Base-by-base conservation (phyloP, 2,888 invertebrate species). In the Onchidella celtica region DNA sequence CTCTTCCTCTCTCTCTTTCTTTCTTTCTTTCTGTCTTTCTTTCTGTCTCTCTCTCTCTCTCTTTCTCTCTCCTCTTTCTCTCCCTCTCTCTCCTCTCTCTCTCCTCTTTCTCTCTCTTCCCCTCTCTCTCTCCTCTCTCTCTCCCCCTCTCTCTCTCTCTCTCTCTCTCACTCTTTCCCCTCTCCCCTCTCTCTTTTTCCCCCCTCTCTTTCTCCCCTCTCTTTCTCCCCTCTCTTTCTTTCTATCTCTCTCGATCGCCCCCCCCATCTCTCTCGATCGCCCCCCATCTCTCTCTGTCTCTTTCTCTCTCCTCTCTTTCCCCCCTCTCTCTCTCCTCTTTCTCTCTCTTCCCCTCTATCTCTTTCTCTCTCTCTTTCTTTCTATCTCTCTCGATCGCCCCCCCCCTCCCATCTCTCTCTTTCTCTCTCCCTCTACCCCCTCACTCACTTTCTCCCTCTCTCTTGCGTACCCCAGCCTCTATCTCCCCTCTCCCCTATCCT, bases 171-270 rank as follows among this genome's bases (percentile, higher is more conserved):
- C n/a, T 27, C 65, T n/a, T 17, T 47, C 27, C 75, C 24, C 29
- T 36, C 38, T 32, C 38, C n/a, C 38, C 40, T 3, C 29, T 27
- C n/a, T 63, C 68, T 24, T 68, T 32, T 34, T 32, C 47, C 11
- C 34, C 27, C 40, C 55, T 47, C 65, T 76, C 47, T 11, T 29
- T 65, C 34, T 47, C 40, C 32, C 68, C 36, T 57, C 34, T 66
- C 68, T 68, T n/a, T 68, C 34, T 68, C 34, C 68, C 68, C 40
- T 21, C 24, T 75, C 38, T 34, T 9, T 65, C 65, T 38, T 27
- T 63, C 38, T 75, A 3, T 63, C 40, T 63, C 27, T 63, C 40
- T 34, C 38, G 36, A 24, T 63, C 63, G 9, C 38, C 21, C 65
- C 40, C 38, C 65, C 32, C 29, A 29, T 55, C 32, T 73, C 1